phyloP scores from a whole-genome alignment of 2,888 invertebrate genomes.

The Galeopsomyia nigrocyanea region DNA sequence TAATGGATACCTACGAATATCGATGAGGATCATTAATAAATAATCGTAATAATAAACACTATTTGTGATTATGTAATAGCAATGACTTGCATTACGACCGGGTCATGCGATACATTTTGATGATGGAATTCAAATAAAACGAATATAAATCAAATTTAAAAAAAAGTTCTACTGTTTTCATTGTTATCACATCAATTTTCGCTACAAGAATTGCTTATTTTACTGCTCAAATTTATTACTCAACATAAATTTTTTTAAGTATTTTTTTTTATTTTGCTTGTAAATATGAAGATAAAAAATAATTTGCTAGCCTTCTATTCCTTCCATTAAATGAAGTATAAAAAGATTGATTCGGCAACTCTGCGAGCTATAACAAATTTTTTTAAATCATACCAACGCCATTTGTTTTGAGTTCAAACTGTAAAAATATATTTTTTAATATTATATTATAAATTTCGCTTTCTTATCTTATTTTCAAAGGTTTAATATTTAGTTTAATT shows the following conservation, averaged over 20 bases:
- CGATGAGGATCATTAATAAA: slow-evolving; percentile 64
- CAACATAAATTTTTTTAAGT: slow-evolving; percentile 37
- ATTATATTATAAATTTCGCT: slow-evolving; percentile 49
- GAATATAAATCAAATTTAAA: slow-evolving; percentile 68
- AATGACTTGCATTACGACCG: slow-evolving; percentile 67
- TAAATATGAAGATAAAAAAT: slow-evolving; percentile 36
- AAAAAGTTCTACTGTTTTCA: slow-evolving; percentile 64
- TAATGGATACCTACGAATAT: slow-evolving; percentile 58
- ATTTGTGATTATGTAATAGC: slow-evolving; percentile 67
- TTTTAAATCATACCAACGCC: slow-evolving; percentile 42
- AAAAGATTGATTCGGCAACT: slow-evolving; percentile 44
- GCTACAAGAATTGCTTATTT: slow-evolving; percentile 46
- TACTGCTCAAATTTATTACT: slow-evolving; percentile 40
- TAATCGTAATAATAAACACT: slow-evolving; percentile 66
- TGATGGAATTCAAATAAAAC: slow-evolving; percentile 69
- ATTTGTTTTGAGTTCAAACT: slow-evolving; percentile 48
- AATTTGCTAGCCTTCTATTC: slow-evolving; percentile 45
- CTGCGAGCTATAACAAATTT: slow-evolving; percentile 40
- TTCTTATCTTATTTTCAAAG: slow-evolving; percentile 48
- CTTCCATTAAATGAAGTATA: slow-evolving; percentile 39
- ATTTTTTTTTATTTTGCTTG: slow-evolving; percentile 46
- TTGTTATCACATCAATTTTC: slow-evolving; percentile 51
- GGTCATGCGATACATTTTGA: slow-evolving; percentile 68
- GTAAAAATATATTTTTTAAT: slow-evolving; percentile 40
- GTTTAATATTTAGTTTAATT: slow-evolving; percentile 35